Conservation (phyloP, 2,888 invertebrate species). For the Arenicola marina region DNA sequence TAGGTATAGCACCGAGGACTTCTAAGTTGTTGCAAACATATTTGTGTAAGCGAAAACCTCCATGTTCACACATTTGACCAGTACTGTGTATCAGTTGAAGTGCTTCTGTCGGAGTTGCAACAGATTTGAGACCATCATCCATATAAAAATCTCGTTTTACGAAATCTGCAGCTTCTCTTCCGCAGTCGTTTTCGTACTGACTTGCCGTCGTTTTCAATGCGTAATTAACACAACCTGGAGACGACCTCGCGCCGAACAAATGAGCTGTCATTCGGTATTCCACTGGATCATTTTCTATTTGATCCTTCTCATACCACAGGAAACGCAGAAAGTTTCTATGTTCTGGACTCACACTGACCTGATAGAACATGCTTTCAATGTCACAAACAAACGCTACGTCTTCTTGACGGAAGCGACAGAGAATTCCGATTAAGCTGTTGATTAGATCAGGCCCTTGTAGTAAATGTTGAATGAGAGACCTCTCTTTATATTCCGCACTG, state of each 20-base stretch:
- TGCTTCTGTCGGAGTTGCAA: not conserved
- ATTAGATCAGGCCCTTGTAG: slow-evolving; percentile 7
- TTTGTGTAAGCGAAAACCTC: slow-evolving; percentile 10
- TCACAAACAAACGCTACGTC: slow-evolving; percentile 4
- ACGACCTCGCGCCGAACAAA: slow-evolving; percentile 1
- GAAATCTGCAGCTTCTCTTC: too few species aligned
- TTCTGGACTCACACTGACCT: not conserved
- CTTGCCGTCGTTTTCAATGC: not conserved
- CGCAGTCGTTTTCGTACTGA: not conserved
- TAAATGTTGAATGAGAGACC: not conserved
- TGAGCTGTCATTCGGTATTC: slow-evolving; percentile 7
- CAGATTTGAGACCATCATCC: slow-evolving; percentile 1
- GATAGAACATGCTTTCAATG: slow-evolving; percentile 9
- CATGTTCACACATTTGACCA: not conserved
- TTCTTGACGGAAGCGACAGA: slow-evolving; percentile 1
- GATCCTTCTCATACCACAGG: not conserved
- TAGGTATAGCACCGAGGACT: slow-evolving; percentile 6
- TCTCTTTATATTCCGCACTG: not conserved
- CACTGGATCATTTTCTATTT: not conserved
- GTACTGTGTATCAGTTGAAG: not conserved
- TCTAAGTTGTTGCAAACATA: slow-evolving; percentile 6
- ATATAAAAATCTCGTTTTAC: not conserved
- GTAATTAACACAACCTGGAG: not conserved
- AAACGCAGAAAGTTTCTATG: slow-evolving; percentile 3
- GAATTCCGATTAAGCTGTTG: slow-evolving; percentile 2